Evolutionary conservation across 2,797 vertebrate species (phyloP).

Genomic region (Harpagifer antarcticus): DNA sequence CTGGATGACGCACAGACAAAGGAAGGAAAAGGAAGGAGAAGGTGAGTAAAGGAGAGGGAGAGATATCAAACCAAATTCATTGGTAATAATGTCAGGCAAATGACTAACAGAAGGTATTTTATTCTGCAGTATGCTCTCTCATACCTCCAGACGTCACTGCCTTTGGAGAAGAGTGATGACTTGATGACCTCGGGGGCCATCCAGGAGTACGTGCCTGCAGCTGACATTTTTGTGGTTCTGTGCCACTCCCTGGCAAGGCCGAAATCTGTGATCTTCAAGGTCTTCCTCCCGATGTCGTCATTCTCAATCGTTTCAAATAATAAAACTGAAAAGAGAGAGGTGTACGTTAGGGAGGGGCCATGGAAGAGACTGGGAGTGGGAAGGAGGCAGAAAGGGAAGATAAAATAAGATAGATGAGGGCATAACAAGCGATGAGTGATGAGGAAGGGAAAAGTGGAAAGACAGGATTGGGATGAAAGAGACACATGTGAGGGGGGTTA

Average conservation of each 20-base stretch:
- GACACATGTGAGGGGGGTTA: slow-evolving; percentile 7
- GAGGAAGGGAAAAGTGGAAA: slow-evolving; percentile 23
- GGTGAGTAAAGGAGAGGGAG: not conserved
- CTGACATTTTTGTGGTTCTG: slow-evolving; percentile 96
- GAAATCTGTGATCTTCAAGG: slow-evolving; percentile 97
- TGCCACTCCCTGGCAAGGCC: slow-evolving; percentile 97
- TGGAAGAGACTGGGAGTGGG: not conserved
- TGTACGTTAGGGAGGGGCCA: slow-evolving; percentile 6
- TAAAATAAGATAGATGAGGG: not conserved
- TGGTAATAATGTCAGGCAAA: not conserved
- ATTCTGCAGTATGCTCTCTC: not conserved
- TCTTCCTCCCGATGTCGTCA: slow-evolving; percentile 94
- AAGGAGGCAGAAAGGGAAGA: not conserved
- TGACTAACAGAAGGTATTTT: not conserved
- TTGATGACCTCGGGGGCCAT: slow-evolving; percentile 99
- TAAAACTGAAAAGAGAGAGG: slow-evolving; percentile 85
- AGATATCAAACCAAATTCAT: not conserved
- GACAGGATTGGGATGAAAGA: slow-evolving; percentile 31
- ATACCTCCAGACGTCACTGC: slow-evolving; percentile 97
- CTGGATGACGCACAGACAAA: slow-evolving; percentile 71
- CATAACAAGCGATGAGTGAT: not conserved
- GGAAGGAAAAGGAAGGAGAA: not conserved
- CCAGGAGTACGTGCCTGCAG: slow-evolving; percentile 96
- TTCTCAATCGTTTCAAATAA: slow-evolving; percentile 95
- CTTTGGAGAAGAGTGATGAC: slow-evolving; percentile 96